Percentiles rank a stretch among this genome's conserved stretches.
Evolutionary conservation across 2,113 vertebrate genomes (phyloP).

Genomic region (Osmerus mordax): DNA sequence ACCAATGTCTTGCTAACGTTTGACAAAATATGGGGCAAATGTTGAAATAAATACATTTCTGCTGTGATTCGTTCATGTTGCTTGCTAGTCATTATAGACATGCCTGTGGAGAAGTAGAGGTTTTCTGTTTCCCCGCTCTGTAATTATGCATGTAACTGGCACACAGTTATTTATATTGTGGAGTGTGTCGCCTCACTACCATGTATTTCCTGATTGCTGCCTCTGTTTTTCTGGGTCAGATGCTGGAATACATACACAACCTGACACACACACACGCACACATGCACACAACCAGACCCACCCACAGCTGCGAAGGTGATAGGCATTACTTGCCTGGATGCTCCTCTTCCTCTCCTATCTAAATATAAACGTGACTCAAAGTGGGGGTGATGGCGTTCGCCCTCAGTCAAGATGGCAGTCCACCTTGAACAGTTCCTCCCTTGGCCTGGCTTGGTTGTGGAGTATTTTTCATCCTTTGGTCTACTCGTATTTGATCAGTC

Average conservation of each 20-base stretch:
- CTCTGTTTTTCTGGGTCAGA: conserved; percentile 75
- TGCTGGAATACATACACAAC: conserved; percentile 15
- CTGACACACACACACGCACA: background rate
- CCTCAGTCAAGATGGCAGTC: conserved; percentile 49
- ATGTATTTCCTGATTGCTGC: conserved; percentile 54
- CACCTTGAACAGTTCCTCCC: conserved; percentile 37
- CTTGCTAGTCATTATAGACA: background rate
- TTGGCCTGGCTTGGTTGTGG: background rate
- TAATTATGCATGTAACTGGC: conserved; percentile 71
- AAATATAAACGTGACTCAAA: conserved; percentile 64
- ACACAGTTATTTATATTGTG: conserved; percentile 73
- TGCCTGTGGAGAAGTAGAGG: conserved; percentile 30
- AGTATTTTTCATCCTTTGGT: background rate
- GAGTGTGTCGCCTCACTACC: conserved; percentile 59
- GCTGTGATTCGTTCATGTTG: background rate
- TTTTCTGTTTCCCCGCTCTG: conserved; percentile 33
- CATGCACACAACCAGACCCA: conserved; percentile 36
- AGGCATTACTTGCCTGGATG: conserved; percentile 53
- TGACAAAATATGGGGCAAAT: background rate
- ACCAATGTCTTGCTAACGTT: background rate
- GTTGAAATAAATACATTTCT: background rate
- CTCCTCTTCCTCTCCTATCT: conserved; percentile 56
- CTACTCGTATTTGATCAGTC: background rate
- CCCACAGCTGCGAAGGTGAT: conserved; percentile 54
- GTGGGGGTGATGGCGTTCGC: conserved; percentile 22